phyloP scores from a whole-genome alignment of 2,888 invertebrate genomes.

The Salticus scenicus region DNA sequence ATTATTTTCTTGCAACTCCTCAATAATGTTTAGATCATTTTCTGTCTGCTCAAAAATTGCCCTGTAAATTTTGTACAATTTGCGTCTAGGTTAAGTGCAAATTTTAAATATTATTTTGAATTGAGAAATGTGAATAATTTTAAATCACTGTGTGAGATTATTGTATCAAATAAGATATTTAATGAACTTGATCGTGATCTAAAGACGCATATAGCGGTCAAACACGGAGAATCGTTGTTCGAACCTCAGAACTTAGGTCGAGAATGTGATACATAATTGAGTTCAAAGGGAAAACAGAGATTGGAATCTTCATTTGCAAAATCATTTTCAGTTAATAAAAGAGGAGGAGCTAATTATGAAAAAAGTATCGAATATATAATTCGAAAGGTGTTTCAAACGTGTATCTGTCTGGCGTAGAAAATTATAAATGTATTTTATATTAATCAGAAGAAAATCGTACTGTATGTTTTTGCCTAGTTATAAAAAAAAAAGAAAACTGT shows the following conservation, averaged over 20 bases:
- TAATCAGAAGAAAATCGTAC: neutral
- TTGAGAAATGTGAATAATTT: slow-evolving; percentile 21
- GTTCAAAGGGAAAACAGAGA: slow-evolving; percentile 12
- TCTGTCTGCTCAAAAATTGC: slow-evolving; percentile 15
- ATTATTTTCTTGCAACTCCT: neutral
- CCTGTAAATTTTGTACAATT: slow-evolving; percentile 17
- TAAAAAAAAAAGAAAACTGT: neutral
- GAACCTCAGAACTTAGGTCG: slow-evolving; percentile 13
- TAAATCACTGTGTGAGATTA: slow-evolving; percentile 33
- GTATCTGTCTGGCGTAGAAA: neutral
- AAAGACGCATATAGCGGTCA: slow-evolving; percentile 7
- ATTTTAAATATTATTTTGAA: slow-evolving; percentile 21
- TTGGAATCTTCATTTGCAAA: neutral
- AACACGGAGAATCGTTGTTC: slow-evolving; percentile 12
- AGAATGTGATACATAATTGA: slow-evolving; percentile 4
- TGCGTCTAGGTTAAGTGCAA: neutral
- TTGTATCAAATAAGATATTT: slow-evolving; percentile 23
- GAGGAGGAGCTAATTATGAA: neutral
- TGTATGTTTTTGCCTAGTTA: neutral
- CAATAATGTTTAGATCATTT: neutral
- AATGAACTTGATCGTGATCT: neutral
- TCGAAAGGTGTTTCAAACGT: neutral
- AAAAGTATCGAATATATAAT: neutral
- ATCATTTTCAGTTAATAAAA: neutral
- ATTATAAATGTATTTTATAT: neutral